Base-by-base conservation (phyloP, 2,797 vertebrate species). In the Botia kubotai region DNA sequence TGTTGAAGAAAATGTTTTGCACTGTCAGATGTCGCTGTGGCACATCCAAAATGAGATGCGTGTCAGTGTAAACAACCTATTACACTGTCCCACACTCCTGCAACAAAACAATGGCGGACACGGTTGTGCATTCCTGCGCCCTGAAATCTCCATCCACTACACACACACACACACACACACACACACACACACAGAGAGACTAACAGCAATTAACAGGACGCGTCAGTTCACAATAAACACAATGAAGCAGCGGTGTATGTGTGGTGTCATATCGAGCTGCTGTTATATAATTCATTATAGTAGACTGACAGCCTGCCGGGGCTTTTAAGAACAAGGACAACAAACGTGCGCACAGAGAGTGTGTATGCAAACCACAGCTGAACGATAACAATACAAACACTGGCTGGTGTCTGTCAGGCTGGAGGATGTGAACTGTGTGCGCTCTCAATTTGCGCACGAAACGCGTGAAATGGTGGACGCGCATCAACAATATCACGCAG, bases 251-350 rank as follows among this genome's bases (percentile, higher is more conserved):
- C 82, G 88, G 90, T 91, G 93, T 92, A 91, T 92, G 91, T 90
- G 91, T 86, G 90, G 91, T 87, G 91, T 89, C 92, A 89, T 90
- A 29, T 88, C 86, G 53, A 79, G 76, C 76, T 62, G 86, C 82
- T 74, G 89, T 94, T 93, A 94, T 91, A 91, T 94, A 93, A 94
- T 91, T 87, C 89, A 91, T 88, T 53, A 66, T 65, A 60, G 48
- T 17, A 67, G 70, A 62, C 77, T 84, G 74, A 83, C 79, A 66
- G 72, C 33, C 4, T 23, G 23, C 48, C 50, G 23, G n/a, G 55
- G 39, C 36, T 33, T 29, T 36, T 14, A 16, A 12, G 74, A 21
- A 14, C 36, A 57, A 63, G 63, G 29, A 6, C 29, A 48, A 71
- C 23, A 48, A 55, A 39, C 13, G 13, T 19, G 63, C 13, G 2